Evolutionary conservation across 2,113 vertebrate species (phyloP).

Genomic region (Daboia siamensis): DNA sequence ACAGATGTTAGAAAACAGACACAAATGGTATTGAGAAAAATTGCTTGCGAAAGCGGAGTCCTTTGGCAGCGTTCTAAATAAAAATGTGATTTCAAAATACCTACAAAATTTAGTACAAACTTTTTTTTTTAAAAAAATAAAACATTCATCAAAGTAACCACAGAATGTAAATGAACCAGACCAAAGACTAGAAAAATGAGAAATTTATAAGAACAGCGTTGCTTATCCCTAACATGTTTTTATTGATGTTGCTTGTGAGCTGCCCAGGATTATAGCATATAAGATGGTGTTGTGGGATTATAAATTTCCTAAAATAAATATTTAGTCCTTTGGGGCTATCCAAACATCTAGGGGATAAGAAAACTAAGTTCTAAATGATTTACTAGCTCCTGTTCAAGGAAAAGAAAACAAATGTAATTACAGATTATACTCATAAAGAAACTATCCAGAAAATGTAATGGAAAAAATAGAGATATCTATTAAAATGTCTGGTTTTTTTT

Average conservation of each 20-base stretch:
- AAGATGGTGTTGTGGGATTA: neutral
- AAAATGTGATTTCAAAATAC: neutral
- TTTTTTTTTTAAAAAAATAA: neutral
- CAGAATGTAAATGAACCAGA: neutral
- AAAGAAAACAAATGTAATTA: neutral
- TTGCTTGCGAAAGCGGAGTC: neutral
- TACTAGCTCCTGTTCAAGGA: neutral
- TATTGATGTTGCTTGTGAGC: neutral
- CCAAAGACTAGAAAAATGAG: neutral
- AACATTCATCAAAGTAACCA: neutral
- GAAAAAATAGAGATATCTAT: neutral
- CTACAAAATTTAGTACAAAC: neutral
- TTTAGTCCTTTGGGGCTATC: neutral
- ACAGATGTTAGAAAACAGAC: neutral
- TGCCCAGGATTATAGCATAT: neutral
- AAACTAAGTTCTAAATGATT: neutral
- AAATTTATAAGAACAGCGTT: neutral
- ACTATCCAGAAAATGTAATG: neutral
- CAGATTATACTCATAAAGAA: neutral
- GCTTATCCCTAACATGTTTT: neutral
- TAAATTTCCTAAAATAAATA: neutral
- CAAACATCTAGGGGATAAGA: neutral
- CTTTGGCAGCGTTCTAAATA: neutral
- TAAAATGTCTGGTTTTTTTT: neutral
- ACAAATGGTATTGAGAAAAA: neutral